Conservation (phyloP, 2,113 vertebrate genomes). For the Collichthys lucidus region DNA sequence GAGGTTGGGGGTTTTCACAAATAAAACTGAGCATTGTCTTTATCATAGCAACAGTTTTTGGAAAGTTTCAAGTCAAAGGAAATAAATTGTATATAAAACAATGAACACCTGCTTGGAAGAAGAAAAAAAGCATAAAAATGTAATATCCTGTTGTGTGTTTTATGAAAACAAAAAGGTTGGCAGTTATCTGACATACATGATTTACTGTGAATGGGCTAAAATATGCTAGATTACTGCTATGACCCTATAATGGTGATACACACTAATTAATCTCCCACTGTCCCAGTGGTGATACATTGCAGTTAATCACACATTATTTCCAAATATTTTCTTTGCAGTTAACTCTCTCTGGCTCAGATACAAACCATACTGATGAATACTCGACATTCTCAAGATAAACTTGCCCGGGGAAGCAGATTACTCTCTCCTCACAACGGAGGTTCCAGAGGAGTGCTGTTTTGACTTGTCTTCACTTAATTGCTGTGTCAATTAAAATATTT, state of each 20-base stretch:
- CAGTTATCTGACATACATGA: slow-evolving; percentile 5
- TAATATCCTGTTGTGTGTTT: neutral
- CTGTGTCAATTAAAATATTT: slow-evolving; percentile 80
- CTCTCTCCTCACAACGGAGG: slow-evolving; percentile 52
- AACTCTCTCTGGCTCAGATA: slow-evolving; percentile 54
- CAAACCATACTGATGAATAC: slow-evolving; percentile 56
- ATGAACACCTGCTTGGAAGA: neutral
- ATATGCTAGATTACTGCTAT: neutral
- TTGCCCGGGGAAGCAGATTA: slow-evolving; percentile 72
- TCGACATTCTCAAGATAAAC: slow-evolving; percentile 65
- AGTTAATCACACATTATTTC: slow-evolving; percentile 60
- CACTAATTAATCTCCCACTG: slow-evolving; percentile 49
- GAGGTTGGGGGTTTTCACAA: neutral
- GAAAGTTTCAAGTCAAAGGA: neutral
- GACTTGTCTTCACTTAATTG: slow-evolving; percentile 78
- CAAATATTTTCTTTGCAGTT: slow-evolving; percentile 69
- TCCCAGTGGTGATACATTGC: slow-evolving; percentile 36
- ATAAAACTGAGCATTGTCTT: neutral
- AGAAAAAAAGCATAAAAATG: neutral
- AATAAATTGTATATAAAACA: neutral
- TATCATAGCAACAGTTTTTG: neutral
- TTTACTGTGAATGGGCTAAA: slow-evolving; percentile 23
- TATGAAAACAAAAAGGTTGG: neutral
- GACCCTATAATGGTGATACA: slow-evolving; percentile 38
- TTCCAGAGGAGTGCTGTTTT: slow-evolving; percentile 70